Conservation (phyloP, 2,888 invertebrate genomes). For the Diachrysia chrysitis region DNA sequence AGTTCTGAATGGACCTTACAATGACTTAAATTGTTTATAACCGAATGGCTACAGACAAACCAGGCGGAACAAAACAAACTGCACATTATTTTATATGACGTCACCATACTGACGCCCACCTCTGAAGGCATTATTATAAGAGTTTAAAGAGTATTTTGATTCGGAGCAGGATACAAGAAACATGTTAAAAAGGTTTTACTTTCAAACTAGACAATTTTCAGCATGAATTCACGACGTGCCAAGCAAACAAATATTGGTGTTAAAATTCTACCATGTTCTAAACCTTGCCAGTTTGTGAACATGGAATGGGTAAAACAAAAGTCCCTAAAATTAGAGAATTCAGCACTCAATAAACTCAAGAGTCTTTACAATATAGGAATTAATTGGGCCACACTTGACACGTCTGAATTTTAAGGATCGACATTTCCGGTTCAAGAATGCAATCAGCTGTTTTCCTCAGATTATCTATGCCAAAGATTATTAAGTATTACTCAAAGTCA, state of each 20-base stretch:
- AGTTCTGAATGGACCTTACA: conserved; percentile 37
- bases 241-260: conserved; percentile 45
- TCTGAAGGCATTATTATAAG: neutral
- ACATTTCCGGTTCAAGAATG: neutral
- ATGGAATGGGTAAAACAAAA: conserved; percentile 12
- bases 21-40: conserved; percentile 33
- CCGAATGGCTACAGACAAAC: conserved; percentile 31
- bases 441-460: too few species aligned
- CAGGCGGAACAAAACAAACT: conserved; percentile 40
- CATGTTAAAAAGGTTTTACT: conserved; percentile 18
- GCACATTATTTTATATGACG: conserved; percentile 32
- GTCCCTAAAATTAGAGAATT: conserved; percentile 5
- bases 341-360: conserved; percentile 9
- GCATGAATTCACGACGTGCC: conserved; percentile 38
- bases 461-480: too few species aligned
- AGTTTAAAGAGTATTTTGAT: too few species aligned
- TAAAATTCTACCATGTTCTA: conserved; percentile 19
- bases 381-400: neutral
- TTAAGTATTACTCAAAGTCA: neutral
- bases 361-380: neutral
- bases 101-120: conserved; percentile 10
- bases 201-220: conserved; percentile 32
- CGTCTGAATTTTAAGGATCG: neutral
- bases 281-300: neutral
- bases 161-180: neutral